phyloP scores from a whole-genome alignment of 2,888 invertebrate genomes.

The Meiosimyza platycephala region DNA sequence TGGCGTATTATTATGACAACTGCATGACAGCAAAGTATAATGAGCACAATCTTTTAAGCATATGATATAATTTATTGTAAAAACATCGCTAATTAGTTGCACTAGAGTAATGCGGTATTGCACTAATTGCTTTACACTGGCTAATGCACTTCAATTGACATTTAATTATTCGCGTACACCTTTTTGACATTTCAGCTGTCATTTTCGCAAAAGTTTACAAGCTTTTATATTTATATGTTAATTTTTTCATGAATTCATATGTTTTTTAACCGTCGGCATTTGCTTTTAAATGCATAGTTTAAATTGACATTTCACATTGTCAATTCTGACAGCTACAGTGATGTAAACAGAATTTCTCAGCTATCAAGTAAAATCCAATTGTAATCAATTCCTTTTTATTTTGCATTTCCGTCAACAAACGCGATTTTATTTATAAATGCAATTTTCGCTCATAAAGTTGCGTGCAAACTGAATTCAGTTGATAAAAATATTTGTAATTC shows the following conservation, averaged over 20 bases:
- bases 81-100: background rate
- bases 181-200: slow-evolving; percentile 16
- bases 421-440: slow-evolving; percentile 28
- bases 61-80: background rate
- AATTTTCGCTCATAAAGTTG: slow-evolving; percentile 53
- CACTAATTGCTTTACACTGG: too few relatives aligned
- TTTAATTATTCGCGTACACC: background rate
- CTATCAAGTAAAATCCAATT: too few relatives aligned
- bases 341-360: too few relatives aligned
- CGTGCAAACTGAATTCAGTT: slow-evolving; percentile 53
- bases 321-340: too few relatives aligned
- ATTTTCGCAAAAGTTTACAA: slow-evolving; percentile 2
- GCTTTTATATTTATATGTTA: background rate
- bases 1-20: slow-evolving; percentile 18
- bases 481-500: slow-evolving; percentile 38
- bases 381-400: slow-evolving; percentile 7
- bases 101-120: background rate
- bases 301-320: too few relatives aligned
- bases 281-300: too few relatives aligned
- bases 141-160: background rate
- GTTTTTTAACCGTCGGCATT: too few relatives aligned
- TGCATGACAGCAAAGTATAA: slow-evolving; percentile 14
- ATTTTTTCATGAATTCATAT: too few relatives aligned
- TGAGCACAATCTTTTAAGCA: background rate
- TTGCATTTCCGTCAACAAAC: slow-evolving; percentile 3